Conservation (phyloP, 2,113 vertebrate species). For the Pelmatolapia mariae region DNA sequence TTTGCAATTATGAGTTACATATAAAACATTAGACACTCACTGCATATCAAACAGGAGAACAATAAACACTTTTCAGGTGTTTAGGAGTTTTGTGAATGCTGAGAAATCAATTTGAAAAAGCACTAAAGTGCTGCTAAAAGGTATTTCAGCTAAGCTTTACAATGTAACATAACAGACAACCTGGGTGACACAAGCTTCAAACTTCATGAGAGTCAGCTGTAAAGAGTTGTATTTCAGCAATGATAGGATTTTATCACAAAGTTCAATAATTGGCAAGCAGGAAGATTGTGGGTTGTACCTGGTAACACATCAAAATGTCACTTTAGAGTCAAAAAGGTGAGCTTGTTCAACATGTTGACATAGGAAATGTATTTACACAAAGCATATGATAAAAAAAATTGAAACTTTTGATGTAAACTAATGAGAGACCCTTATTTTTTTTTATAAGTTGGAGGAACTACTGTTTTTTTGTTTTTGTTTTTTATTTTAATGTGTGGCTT, state of each 20-base stretch:
- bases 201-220: neutral
- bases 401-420: neutral
- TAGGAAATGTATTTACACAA: neutral
- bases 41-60: neutral
- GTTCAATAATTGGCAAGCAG: neutral
- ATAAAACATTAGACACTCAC: neutral
- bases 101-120: constrained; percentile 10
- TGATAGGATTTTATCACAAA: neutral
- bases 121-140: neutral
- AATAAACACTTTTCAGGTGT: neutral
- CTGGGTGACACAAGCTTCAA: neutral
- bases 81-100: neutral
- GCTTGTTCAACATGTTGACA: neutral
- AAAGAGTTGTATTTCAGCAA: neutral
- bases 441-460: neutral
- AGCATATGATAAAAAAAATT: neutral
- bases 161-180: neutral
- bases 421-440: neutral
- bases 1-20: neutral
- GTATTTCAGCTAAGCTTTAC: neutral
- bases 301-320: neutral
- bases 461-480: neutral
- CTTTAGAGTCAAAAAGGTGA: neutral
- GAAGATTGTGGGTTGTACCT: neutral
- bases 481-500: neutral